These are phyloP conservation scores for Ichneumon xanthorius DNA, from an alignment of 2,888 invertebrate species.

Conservation along the genomic window DNA sequence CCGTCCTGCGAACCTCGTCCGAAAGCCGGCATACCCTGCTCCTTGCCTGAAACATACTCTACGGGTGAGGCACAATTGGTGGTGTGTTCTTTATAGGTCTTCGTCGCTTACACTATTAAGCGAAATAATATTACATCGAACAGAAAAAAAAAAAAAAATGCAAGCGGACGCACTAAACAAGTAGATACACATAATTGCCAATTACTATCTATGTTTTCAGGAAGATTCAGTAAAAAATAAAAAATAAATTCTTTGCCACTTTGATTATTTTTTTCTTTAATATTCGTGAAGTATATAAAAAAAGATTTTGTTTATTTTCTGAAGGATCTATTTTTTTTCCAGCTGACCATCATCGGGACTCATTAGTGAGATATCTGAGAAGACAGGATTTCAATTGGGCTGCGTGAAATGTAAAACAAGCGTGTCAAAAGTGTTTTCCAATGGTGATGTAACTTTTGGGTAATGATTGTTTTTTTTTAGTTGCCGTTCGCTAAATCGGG, in stretches of 20 bases:
- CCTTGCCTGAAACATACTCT: constrained; percentile 90
- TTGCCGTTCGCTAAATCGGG: not conserved
- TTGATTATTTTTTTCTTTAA: not conserved
- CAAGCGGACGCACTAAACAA: not conserved
- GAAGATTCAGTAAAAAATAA: constrained; percentile 17
- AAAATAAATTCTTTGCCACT: not conserved
- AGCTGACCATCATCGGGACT: no score
- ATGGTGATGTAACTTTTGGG: not conserved
- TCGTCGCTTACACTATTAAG: constrained; percentile 63
- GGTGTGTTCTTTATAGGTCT: constrained; percentile 82
- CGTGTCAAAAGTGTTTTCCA: not conserved
- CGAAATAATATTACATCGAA: constrained; percentile 32
- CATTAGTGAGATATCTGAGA: not conserved
- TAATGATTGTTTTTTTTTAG: not conserved
- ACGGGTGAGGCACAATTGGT: constrained; percentile 85
- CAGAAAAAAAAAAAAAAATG: constrained; percentile 40
- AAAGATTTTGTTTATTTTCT: not conserved
- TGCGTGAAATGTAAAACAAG: not conserved
- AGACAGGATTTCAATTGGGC: not conserved
- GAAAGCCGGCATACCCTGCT: constrained; percentile 92
- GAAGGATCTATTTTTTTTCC: not conserved
- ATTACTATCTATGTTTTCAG: not conserved
- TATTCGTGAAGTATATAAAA: not conserved
- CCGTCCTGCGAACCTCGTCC: constrained; percentile 87
- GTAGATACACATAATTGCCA: not conserved